Evolutionary conservation across 2,888 invertebrate genomes (phyloP).

Genomic region (Diploptera punctata): DNA sequence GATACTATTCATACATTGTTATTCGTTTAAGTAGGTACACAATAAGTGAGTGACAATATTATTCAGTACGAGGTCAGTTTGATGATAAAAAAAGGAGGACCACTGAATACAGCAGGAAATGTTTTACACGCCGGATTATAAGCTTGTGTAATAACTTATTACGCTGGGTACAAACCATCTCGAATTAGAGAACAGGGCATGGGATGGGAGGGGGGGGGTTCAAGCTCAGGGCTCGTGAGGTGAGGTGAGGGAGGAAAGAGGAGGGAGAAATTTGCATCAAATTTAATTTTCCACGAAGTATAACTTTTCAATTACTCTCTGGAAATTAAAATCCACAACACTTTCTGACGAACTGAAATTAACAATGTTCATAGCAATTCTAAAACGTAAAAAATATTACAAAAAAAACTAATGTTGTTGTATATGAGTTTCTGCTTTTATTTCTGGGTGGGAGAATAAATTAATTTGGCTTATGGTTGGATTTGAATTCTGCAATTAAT

Average conservation of each 20-base stretch:
- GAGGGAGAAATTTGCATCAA: conserved; percentile 39
- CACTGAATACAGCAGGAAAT: conserved; percentile 9
- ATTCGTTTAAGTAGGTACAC: too few relatives aligned
- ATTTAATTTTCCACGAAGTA: conserved; percentile 39
- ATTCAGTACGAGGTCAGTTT: too few relatives aligned
- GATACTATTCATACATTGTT: too few relatives aligned
- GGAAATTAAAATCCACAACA: conserved; percentile 39
- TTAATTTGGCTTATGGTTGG: background rate
- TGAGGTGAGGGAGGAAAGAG: conserved; percentile 26
- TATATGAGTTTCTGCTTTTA: conserved; percentile 3
- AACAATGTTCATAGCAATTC: conserved; percentile 33
- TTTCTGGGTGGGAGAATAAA: background rate
- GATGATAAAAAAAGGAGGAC: background rate
- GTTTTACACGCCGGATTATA: conserved; percentile 22
- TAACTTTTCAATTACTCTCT: conserved; percentile 40
- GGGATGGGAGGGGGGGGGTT: too few relatives aligned
- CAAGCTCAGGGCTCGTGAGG: too few relatives aligned
- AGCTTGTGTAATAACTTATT: conserved; percentile 36
- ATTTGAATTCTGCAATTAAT: conserved; percentile 21
- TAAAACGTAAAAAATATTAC: conserved; percentile 26
- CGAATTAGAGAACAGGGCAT: conserved; percentile 13
- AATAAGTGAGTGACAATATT: too few relatives aligned
- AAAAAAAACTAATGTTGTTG: background rate
- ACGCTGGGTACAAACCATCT: conserved; percentile 26
- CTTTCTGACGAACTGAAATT: conserved; percentile 39